Evolutionary conservation across 2,888 invertebrate genomes (phyloP).

Genomic region (Caenorhabditis virilis): DNA sequence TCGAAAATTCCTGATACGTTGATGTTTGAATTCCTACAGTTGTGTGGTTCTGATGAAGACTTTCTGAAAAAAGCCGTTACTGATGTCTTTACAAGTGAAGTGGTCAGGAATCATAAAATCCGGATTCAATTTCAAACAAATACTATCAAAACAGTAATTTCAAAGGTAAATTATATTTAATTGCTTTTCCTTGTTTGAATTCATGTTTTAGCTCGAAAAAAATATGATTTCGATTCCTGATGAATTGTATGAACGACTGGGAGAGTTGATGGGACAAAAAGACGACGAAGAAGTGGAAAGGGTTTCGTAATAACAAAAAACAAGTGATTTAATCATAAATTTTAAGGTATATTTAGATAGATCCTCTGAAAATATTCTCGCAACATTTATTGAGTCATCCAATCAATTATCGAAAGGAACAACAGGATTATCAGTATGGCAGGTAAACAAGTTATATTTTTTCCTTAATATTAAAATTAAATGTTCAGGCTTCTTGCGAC

Average conservation of each 20-base stretch:
- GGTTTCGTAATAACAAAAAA: constrained; percentile 2
- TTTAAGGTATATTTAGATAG: constrained; percentile 19
- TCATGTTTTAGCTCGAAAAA: constrained; percentile 12
- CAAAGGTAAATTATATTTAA: constrained; percentile 8
- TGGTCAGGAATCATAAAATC: constrained; percentile 19
- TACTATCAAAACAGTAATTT: constrained; percentile 25
- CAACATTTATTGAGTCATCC: constrained; percentile 34
- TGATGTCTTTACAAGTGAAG: constrained; percentile 15
- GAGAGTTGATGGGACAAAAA: constrained; percentile 18
- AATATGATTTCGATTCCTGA: constrained; percentile 13
- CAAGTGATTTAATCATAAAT: not conserved
- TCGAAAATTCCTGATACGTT: constrained; percentile 28
- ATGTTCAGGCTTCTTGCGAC: constrained; percentile 44
- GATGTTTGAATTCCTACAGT: constrained; percentile 2
- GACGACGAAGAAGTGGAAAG: constrained; percentile 27
- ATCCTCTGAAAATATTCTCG: constrained; percentile 6
- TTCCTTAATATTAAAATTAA: not conserved
- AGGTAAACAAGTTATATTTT: constrained; percentile 29
- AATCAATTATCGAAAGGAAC: constrained; percentile 60
- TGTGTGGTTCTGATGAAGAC: constrained; percentile 3
- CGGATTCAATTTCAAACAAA: constrained; percentile 26
- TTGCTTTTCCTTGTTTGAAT: not conserved
- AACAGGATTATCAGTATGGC: constrained; percentile 62
- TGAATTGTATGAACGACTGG: constrained; percentile 26
- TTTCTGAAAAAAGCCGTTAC: constrained; percentile 4